Percentiles rank a stretch among this genome's conserved stretches.
Conservation (phyloP, 2,797 vertebrate species). For the Glyptemys insculpta region DNA sequence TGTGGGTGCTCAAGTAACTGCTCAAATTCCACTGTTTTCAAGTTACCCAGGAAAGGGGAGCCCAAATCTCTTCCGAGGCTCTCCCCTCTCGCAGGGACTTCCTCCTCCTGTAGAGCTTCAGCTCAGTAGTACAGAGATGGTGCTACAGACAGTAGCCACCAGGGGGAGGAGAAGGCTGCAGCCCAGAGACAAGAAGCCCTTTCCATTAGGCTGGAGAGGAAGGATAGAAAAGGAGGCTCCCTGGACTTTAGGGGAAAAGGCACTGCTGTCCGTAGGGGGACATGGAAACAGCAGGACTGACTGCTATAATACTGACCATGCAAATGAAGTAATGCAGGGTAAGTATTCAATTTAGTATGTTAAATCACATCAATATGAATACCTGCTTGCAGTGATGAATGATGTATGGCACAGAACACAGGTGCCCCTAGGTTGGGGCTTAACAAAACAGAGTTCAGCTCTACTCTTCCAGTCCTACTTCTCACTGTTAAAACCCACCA, state of each 20-base stretch:
- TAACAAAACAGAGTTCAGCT: neutral
- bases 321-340: neutral
- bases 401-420: neutral
- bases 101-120: neutral
- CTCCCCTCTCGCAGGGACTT: neutral
- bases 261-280: neutral
- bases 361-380: neutral
- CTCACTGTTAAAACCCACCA: neutral
- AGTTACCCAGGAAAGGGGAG: neutral
- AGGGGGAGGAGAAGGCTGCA: conserved; percentile 7
- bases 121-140: too few relatives aligned
- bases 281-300: neutral
- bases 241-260: neutral
- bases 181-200: neutral
- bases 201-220: too few relatives aligned
- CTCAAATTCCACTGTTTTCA: neutral
- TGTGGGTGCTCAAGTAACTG: neutral
- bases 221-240: neutral
- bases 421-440: neutral
- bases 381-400: neutral
- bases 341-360: neutral
- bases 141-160: neutral
- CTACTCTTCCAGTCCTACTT: accelerated
- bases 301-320: neutral
- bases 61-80: accelerated